Base-by-base conservation (phyloP, 2,113 vertebrate species). In the Pardalotus punctatus region DNA sequence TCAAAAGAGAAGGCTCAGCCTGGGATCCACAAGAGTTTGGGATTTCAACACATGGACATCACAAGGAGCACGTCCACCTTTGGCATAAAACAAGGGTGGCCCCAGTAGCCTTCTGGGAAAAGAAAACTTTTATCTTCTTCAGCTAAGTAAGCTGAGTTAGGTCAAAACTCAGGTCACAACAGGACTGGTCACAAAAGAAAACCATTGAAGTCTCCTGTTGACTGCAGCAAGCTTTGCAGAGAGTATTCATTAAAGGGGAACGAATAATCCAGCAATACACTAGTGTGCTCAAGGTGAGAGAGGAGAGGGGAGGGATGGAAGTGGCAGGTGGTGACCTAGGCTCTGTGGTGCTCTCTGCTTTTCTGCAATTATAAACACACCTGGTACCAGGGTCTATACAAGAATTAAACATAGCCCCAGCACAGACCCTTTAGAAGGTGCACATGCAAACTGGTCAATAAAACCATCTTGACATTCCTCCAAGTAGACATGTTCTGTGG, bases 231-330 rank as follows among this genome's bases (percentile, higher is more conserved):
- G 10, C 25, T 95, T 89, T 61, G 56, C 35, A 81, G 77, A 82
- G 17, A 43, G 5, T 56, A 81, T 21, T 89, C 8, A 17, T 38
- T 54, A 61, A 48, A 3, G 6, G 29, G 58, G 17, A 16, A 66
- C 40, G 81, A 83, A 72, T 67, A 71, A 60, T 40, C 53, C 25
- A 88, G 29, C 43, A 47, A 51, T 29, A 67, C 11, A 28, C 7
- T 78, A 3, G 0, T 0, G 0, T 42, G n/a, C 24, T 74, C 1
- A 9, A 79, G 35, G 31, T 71, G 20, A 86, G 12, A 76, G 12
- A 51, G 6, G 10, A 81, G 77, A 72, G 20, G n/a, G 33, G 33
- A 70, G 8, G 64, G 17, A 6, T 45, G 27, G 43, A 79, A 92
- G 35, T n/a, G 14, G 16, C 29, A 70, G 15, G 25, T 35, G 31